Percentiles rank a stretch among this genome's conserved stretches.
These are phyloP conservation scores for Vollenhovia emeryi DNA, from an alignment of 1,140 invertebrate species.

Conservation along the genomic window DNA sequence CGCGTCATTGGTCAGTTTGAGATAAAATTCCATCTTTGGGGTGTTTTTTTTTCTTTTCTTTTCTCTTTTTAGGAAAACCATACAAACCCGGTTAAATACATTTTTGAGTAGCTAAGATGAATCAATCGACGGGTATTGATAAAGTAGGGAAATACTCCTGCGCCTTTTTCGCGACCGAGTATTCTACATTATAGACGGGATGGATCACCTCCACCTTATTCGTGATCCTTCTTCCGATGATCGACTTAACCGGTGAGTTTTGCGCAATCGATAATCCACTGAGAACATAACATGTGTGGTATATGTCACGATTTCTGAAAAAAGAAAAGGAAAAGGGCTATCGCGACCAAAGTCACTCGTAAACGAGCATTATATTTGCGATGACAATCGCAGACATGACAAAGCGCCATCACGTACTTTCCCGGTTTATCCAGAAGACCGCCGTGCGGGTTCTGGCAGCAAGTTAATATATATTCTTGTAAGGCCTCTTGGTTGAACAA, in stretches of 20 bases:
- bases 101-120: slow-evolving; percentile 43
- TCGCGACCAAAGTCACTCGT: background rate
- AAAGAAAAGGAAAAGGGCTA: slow-evolving; percentile 62
- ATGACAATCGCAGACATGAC: background rate
- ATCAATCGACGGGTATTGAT: slow-evolving; percentile 79
- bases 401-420: slow-evolving; percentile 88
- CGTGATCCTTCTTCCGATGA: slow-evolving; percentile 71
- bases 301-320: slow-evolving; percentile 94
- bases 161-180: slow-evolving; percentile 76
- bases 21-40: slow-evolving; percentile 34
- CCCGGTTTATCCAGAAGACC: slow-evolving; percentile 98
- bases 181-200: slow-evolving; percentile 81
- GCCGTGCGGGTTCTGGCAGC: slow-evolving; percentile 95
- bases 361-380: slow-evolving; percentile 52
- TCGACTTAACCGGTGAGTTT: slow-evolving; percentile 88
- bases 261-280: slow-evolving; percentile 98
- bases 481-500: slow-evolving; percentile 94
- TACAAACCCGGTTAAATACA: slow-evolving; percentile 57
- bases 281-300: slow-evolving; percentile 98
- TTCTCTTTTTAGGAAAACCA: slow-evolving; percentile 50
- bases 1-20: slow-evolving; percentile 61
- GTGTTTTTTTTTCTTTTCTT: slow-evolving; percentile 18
- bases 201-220: slow-evolving; percentile 80
- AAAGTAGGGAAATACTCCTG: slow-evolving; percentile 78
- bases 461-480: slow-evolving; percentile 97